Evolutionary conservation across 2,113 vertebrate genomes (phyloP).

Genomic region (Panthera uncia): DNA sequence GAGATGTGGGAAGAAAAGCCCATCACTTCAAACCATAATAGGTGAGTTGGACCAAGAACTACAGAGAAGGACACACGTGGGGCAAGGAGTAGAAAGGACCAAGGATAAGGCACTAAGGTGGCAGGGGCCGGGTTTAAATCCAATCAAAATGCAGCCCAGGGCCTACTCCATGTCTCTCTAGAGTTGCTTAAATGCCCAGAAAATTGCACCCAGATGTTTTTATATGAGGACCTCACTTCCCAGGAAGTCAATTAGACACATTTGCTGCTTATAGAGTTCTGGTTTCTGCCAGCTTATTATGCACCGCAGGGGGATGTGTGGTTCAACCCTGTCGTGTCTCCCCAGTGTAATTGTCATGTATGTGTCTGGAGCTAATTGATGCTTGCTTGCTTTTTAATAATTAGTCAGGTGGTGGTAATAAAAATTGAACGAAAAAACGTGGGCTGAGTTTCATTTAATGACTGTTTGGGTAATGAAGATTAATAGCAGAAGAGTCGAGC

Average conservation of each 20-base stretch:
- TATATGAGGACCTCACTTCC: slow-evolving; percentile 64
- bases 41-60: background rate
- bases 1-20: background rate
- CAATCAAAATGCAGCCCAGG: background rate
- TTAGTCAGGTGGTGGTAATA: slow-evolving; percentile 71
- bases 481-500: slow-evolving; percentile 33
- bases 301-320: background rate
- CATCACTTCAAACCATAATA: background rate
- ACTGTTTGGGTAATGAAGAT: slow-evolving; percentile 60
- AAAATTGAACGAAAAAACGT: slow-evolving; percentile 39
- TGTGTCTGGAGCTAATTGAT: slow-evolving; percentile 67
- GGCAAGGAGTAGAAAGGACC: background rate
- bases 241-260: slow-evolving; percentile 63
- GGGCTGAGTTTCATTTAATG: slow-evolving; percentile 51
- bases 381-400: slow-evolving; percentile 67
- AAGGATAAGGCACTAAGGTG: background rate
- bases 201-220: slow-evolving; percentile 77
- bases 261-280: slow-evolving; percentile 40
- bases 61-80: background rate
- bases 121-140: background rate
- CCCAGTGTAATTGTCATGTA: slow-evolving; percentile 63
- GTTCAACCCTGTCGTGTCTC: slow-evolving; percentile 21
- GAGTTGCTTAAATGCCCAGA: slow-evolving; percentile 69
- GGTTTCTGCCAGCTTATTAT: slow-evolving; percentile 50
- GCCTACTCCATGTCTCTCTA: background rate